Conservation (phyloP, 2,113 vertebrate species). For the Corapipo altera region DNA sequence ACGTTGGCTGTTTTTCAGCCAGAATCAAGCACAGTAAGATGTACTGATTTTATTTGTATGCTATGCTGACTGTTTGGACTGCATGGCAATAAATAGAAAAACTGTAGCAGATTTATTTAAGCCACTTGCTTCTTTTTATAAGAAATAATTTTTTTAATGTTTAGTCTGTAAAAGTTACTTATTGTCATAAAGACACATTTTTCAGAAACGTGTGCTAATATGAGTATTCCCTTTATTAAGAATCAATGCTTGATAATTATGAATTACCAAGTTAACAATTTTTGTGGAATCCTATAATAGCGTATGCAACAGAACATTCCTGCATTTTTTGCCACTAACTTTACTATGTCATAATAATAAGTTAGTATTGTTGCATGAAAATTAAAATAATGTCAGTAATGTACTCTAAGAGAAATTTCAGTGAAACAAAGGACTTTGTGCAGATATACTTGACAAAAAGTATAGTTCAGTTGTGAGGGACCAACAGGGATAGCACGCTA, state of each 20-base stretch:
- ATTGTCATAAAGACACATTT: neutral
- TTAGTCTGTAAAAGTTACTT: neutral
- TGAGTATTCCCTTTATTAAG: neutral
- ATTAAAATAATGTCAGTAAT: neutral
- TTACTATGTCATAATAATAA: neutral
- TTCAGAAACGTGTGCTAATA: neutral
- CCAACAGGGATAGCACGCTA: neutral
- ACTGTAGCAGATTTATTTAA: neutral
- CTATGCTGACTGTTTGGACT: neutral
- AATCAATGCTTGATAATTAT: neutral
- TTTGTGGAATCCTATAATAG: neutral
- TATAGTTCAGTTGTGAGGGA: neutral
- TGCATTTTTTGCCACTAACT: neutral
- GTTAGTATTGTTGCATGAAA: neutral
- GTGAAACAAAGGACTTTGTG: neutral
- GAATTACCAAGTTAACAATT: neutral
- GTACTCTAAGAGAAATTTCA: neutral
- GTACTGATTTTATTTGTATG: neutral
- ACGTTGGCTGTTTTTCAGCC: constrained; percentile 93
- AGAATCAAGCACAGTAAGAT: constrained; percentile 88
- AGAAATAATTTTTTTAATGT: neutral
- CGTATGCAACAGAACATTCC: neutral
- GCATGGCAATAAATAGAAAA: neutral
- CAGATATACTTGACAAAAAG: neutral
- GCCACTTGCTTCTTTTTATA: neutral